Percentiles rank a stretch among this genome's conserved stretches.
Evolutionary conservation across 2,113 vertebrate genomes (phyloP).

Genomic region (Poeciliopsis retropinna): DNA sequence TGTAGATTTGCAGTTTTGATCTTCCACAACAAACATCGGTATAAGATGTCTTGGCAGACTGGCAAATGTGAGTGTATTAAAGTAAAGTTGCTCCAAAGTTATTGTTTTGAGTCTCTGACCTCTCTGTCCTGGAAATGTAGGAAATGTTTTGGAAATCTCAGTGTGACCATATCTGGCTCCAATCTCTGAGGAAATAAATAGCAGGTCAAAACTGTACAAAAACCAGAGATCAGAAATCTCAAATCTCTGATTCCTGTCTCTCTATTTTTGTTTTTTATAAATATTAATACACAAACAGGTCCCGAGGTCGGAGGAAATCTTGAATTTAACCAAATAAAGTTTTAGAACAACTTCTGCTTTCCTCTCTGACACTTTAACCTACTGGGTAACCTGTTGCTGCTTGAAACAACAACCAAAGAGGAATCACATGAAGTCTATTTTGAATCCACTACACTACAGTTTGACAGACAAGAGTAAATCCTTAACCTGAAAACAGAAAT

Average conservation of each 20-base stretch:
- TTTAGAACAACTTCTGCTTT: conserved; percentile 3
- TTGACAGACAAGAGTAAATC: neutral
- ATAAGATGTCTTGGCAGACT: too few species aligned
- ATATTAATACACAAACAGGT: neutral
- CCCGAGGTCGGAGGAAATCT: neutral
- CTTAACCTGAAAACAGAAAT: conserved; percentile 10
- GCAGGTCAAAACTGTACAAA: neutral
- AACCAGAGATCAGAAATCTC: neutral
- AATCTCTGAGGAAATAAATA: too few species aligned
- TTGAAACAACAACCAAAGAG: conserved; percentile 23
- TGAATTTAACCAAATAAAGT: neutral
- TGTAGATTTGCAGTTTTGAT: too few species aligned
- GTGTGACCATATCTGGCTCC: too few species aligned
- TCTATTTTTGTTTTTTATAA: neutral
- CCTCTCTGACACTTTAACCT: conserved; percentile 37
- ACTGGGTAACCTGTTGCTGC: conserved; percentile 31
- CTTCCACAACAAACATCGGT: too few species aligned
- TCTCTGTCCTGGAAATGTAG: too few species aligned
- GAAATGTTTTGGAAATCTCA: too few species aligned
- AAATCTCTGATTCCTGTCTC: neutral
- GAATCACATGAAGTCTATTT: conserved; percentile 44
- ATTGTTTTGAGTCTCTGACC: too few species aligned
- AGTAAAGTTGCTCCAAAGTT: too few species aligned
- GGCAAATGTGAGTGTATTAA: too few species aligned
- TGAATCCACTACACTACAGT: neutral